Evolutionary conservation across 1,140 invertebrate species (phyloP).

Genomic region (Stegodyphus mimosarum): DNA sequence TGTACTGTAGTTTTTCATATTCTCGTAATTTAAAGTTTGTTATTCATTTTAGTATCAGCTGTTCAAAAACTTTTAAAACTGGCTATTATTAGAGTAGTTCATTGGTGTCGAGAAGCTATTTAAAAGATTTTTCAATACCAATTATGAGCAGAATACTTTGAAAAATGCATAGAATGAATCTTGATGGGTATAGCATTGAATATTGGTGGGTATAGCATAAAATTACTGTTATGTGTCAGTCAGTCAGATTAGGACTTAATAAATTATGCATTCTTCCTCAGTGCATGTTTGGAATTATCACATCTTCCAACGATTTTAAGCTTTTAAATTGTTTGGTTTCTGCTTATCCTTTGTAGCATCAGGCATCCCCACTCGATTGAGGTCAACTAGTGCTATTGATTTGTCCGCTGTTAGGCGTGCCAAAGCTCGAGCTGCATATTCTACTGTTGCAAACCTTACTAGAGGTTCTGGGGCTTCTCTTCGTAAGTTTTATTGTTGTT

Average conservation of each 20-base stretch:
- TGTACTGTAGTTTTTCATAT: neutral
- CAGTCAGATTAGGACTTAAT: no score
- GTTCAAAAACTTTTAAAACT: no score
- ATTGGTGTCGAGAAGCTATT: no score
- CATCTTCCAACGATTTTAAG: neutral
- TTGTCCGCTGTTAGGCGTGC: conserved; percentile 87
- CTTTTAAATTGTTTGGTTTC: conserved; percentile 27
- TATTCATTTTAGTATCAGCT: neutral
- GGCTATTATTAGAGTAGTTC: no score
- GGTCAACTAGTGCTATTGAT: conserved; percentile 94
- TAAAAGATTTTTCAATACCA: no score
- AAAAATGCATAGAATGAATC: no score
- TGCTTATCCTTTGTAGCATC: conserved; percentile 55
- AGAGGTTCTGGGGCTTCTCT: conserved; percentile 77
- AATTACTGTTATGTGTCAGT: no score
- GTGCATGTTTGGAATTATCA: neutral
- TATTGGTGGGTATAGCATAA: no score
- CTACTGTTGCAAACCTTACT: conserved; percentile 78
- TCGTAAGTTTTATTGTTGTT: conserved; percentile 74
- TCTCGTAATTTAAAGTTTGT: neutral
- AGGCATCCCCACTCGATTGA: conserved; percentile 69
- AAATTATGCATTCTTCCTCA: no score
- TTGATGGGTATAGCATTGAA: no score
- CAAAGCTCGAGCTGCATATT: conserved; percentile 79
- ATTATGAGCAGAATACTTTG: no score